Evolutionary conservation across 2,113 vertebrate species (phyloP).

Genomic region (Phaetusa simplex): DNA sequence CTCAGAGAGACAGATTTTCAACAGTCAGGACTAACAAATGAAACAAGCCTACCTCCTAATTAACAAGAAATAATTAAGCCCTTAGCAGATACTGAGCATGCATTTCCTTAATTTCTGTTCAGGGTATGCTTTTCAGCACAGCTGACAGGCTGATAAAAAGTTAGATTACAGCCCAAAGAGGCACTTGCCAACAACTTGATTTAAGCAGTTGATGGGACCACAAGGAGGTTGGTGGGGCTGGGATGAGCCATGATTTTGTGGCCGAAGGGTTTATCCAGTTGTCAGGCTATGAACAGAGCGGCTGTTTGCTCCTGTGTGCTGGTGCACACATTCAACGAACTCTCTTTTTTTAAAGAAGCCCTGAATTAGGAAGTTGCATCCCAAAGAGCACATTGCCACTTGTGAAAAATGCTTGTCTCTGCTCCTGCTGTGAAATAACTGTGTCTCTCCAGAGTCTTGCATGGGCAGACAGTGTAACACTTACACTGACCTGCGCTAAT

Average conservation of each 20-base stretch:
- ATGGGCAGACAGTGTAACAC: fast-evolving
- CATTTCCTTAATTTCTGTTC: neutral
- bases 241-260: neutral
- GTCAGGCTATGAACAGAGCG: neutral
- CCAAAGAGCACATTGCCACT: neutral
- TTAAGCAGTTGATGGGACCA: neutral
- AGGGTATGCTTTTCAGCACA: neutral
- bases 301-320: neutral
- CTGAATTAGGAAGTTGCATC: neutral
- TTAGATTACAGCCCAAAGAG: neutral
- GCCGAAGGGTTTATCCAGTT: neutral
- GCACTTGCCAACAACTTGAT: neutral
- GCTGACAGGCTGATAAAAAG: neutral
- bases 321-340: fast-evolving
- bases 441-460: neutral
- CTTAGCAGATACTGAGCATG: neutral
- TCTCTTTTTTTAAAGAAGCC: neutral
- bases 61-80: neutral
- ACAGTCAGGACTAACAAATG: neutral
- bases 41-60: neutral
- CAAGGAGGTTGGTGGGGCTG: neutral
- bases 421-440: fast-evolving
- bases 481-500: fast-evolving
- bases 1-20: neutral
- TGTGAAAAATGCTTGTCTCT: neutral